Evolutionary conservation across 2,888 invertebrate genomes (phyloP).

Genomic region (Athetis lepigone): DNA sequence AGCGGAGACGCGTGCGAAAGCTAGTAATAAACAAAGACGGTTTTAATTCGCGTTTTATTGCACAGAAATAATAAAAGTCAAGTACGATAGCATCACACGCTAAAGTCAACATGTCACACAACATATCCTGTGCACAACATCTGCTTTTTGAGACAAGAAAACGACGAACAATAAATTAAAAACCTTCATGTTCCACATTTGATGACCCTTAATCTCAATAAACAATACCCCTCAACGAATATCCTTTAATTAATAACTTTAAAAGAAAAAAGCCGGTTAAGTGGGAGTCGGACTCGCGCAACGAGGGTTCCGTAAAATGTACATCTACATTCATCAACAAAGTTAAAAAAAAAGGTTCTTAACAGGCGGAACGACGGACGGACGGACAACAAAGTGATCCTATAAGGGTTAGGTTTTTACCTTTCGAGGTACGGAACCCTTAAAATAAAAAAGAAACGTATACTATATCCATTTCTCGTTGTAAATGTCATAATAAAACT

Average conservation of each 20-base stretch:
- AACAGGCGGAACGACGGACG: too few relatives aligned
- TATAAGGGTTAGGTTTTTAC: too few relatives aligned
- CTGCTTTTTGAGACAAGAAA: constrained; percentile 7
- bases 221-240: constrained; percentile 25
- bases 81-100: neutral
- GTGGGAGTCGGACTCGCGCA: too few relatives aligned
- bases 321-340: too few relatives aligned
- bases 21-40: neutral
- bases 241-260: constrained; percentile 43
- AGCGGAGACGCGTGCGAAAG: too few relatives aligned
- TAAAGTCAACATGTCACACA: constrained; percentile 1
- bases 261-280: constrained; percentile 2
- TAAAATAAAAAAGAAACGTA: constrained; percentile 30
- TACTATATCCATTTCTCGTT: constrained; percentile 39
- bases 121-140: constrained; percentile 19
- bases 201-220: constrained; percentile 3
- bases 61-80: neutral
- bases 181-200: constrained; percentile 11
- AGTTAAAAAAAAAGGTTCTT: too few relatives aligned
- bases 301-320: too few relatives aligned
- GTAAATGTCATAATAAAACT: constrained; percentile 64
- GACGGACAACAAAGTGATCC: too few relatives aligned
- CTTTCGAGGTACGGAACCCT: too few relatives aligned
- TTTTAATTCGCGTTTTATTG: too few relatives aligned
- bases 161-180: constrained; percentile 15